phyloP scores from a whole-genome alignment of 1,140 invertebrate species.

The Drosophila oshimai region DNA sequence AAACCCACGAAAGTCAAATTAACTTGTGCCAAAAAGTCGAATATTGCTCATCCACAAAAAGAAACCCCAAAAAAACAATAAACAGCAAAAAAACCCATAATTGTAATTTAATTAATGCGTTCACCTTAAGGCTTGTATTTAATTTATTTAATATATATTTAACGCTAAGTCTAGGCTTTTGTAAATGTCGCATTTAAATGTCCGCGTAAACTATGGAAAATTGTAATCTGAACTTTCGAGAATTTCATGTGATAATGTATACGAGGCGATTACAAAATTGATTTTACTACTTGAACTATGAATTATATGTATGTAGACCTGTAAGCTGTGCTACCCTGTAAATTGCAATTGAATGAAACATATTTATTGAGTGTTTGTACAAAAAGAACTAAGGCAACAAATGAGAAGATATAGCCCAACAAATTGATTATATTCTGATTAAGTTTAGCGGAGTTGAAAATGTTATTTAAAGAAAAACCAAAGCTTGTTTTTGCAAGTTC shows the following conservation, averaged over 20 bases:
- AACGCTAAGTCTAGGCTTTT: constrained; percentile 68
- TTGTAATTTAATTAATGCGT: constrained; percentile 54
- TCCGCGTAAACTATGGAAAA: constrained; percentile 30
- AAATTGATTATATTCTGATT: background rate
- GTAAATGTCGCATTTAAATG: constrained; percentile 77
- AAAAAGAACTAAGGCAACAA: constrained; percentile 30
- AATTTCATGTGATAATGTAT: constrained; percentile 82
- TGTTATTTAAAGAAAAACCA: too few relatives aligned
- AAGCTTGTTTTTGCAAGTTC: too few relatives aligned
- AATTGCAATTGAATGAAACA: constrained; percentile 28
- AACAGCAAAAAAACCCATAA: background rate
- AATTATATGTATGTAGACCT: constrained; percentile 21
- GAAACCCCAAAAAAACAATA: background rate
- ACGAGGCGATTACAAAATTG: constrained; percentile 54
- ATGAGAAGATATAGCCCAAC: background rate
- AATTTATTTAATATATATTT: constrained; percentile 64
- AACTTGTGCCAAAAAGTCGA: constrained; percentile 77
- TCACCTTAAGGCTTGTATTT: constrained; percentile 62
- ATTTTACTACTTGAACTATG: constrained; percentile 47
- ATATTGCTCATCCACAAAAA: constrained; percentile 67
- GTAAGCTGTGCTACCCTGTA: constrained; percentile 41
- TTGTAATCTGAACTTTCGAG: constrained; percentile 67
- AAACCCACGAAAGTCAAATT: constrained; percentile 57
- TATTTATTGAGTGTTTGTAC: constrained; percentile 54
- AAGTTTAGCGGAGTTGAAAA: background rate